These are phyloP conservation scores for Pagetopsis macropterus DNA, from an alignment of 2,797 vertebrate genomes.

Conservation along the genomic window DNA sequence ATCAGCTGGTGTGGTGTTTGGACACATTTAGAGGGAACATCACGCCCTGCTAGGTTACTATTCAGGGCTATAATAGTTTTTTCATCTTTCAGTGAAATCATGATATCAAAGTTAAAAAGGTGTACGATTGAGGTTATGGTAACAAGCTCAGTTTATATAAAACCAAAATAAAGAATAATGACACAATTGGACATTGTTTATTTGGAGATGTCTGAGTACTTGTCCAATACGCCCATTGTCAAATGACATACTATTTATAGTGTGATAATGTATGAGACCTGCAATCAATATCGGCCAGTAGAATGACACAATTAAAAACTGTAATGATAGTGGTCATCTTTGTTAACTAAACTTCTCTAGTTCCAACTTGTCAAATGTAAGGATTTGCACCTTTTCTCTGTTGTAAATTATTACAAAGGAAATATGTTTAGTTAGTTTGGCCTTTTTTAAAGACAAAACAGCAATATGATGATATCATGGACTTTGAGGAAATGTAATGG, in stretches of 20 bases:
- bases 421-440: neutral
- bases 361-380: neutral
- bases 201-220: neutral
- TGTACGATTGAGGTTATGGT: neutral
- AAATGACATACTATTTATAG: neutral
- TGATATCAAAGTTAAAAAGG: neutral
- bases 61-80: slow-evolving; percentile 1
- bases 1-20: slow-evolving; percentile 36
- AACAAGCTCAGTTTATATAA: neutral
- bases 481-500: neutral
- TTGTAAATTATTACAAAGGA: neutral
- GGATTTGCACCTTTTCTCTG: neutral
- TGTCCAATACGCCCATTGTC: neutral
- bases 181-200: neutral
- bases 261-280: neutral
- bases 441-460: neutral
- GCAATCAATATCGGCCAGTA: neutral
- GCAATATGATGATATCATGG: neutral
- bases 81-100: slow-evolving; percentile 9
- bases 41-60: slow-evolving; percentile 13
- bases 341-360: neutral
- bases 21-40: slow-evolving; percentile 39
- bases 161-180: neutral
- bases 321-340: neutral
- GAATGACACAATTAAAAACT: too few relatives aligned